Base-by-base conservation (phyloP, 2,797 vertebrate species). In the Pitangus sulphuratus region DNA sequence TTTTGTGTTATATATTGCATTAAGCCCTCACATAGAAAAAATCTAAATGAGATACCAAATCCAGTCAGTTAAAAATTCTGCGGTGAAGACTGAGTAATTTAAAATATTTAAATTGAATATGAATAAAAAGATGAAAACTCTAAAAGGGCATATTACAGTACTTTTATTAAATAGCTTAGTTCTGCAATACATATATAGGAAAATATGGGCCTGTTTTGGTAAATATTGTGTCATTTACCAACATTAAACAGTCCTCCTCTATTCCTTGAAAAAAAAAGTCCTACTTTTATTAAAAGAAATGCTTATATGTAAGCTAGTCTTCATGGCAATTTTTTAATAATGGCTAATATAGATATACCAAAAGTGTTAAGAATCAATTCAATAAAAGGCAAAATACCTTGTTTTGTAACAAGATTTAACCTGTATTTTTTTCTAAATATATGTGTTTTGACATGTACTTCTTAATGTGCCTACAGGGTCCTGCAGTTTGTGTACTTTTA, bases 401-500 rank as follows among this genome's bases (percentile, higher is more conserved):
- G 3, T 17, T 75, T 89, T 90, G 75, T 17, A 66, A 30, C 1
- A 19, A 53, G 37, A 66, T 11, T 14, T 0, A 22, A 40, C 33
- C 24, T 51, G 7, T 51, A n/a, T 37, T 78, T 84, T 84, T 93
- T 69, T 30, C 35, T 45, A 51, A 48, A 57, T 33, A 28, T 1
- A 1, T 53, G 17, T 50, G 6, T 68, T 91, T 85, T 71, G 58
- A 31, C 17, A 50, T 30, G 15, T 15, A 19, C 13, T 39, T 65
- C 65, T 72, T 72, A 66, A 91, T 24, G 35, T 81, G 48, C 60
- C 47, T 57, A 11, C 8, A 56, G 22, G 79, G 89, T 91, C 84
- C 57, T 92, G 75, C 54, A 57, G 31, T 69, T 85, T 89, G 45
- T 72, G 33, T 92, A 93, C 93, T 94, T 96, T 88, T 54, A 95